Evolutionary conservation across 2,113 vertebrate species (phyloP).

Genomic region (Cromileptes altivelis): DNA sequence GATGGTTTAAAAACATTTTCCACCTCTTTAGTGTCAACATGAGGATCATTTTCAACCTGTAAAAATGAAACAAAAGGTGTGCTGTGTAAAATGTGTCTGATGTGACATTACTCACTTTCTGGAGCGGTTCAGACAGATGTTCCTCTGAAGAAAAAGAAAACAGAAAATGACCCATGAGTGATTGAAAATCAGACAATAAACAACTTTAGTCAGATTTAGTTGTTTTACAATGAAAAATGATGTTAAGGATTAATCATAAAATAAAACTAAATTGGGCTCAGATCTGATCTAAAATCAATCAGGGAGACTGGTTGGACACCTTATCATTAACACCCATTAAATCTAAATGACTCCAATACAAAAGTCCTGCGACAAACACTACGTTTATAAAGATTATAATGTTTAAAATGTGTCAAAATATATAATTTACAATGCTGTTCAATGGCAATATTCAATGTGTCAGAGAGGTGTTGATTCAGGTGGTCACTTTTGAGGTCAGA

Average conservation of each 20-base stretch:
- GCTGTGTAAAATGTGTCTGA: neutral
- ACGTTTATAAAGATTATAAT: no score
- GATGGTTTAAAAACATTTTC: neutral
- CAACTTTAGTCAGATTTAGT: neutral
- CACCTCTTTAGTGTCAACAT: neutral
- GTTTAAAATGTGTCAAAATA: no score
- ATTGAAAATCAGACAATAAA: neutral
- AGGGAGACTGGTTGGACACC: neutral
- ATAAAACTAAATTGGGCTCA: neutral
- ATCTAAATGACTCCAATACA: no score
- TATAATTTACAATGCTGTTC: no score
- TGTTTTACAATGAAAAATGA: neutral
- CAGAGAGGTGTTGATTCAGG: no score
- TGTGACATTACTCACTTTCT: neutral
- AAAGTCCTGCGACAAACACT: no score
- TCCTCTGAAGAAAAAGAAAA: neutral
- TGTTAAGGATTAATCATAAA: neutral
- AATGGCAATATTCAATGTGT: no score
- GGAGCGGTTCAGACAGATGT: neutral
- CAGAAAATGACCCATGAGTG: neutral
- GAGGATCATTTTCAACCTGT: neutral
- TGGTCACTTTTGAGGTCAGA: no score
- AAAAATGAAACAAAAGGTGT: neutral
- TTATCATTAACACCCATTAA: neutral
- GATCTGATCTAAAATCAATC: no score